phyloP scores from a whole-genome alignment of 2,113 vertebrate species.

The Benitochromis conjunctus region DNA sequence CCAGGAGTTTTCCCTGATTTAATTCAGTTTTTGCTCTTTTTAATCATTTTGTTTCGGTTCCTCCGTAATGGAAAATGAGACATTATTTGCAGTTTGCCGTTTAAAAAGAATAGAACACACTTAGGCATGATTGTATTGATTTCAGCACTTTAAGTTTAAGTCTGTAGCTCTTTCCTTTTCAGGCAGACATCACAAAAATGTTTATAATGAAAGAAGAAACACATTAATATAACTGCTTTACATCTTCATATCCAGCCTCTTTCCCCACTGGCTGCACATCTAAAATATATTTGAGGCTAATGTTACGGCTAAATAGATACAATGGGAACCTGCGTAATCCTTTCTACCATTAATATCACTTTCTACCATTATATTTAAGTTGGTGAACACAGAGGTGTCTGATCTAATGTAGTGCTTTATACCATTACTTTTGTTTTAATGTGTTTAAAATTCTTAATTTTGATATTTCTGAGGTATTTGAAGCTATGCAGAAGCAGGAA shows the following conservation, averaged over 20 bases:
- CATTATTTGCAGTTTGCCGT: neutral
- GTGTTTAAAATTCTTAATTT: neutral
- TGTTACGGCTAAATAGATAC: neutral
- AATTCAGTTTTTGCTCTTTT: conserved; percentile 4
- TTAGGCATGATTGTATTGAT: neutral
- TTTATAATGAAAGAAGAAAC: neutral
- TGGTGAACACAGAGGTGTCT: neutral
- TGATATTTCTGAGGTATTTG: neutral
- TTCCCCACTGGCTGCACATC: neutral
- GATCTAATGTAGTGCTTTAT: neutral
- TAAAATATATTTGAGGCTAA: neutral
- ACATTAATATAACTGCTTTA: neutral
- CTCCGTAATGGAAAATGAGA: neutral
- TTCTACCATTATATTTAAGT: no score
- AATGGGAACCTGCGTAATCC: neutral
- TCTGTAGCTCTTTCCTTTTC: neutral
- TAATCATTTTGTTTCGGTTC: conserved; percentile 30
- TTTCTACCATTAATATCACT: neutral
- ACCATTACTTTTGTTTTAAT: neutral
- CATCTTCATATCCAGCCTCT: neutral
- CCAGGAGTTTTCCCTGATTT: neutral
- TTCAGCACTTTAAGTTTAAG: neutral
- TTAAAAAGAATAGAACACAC: neutral
- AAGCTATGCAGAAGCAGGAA: neutral
- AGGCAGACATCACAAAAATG: neutral